Percentiles rank a stretch among this genome's conserved stretches.
Conservation (phyloP, 2,888 invertebrate species). For the Cataglyphis rosenhaueri region DNA sequence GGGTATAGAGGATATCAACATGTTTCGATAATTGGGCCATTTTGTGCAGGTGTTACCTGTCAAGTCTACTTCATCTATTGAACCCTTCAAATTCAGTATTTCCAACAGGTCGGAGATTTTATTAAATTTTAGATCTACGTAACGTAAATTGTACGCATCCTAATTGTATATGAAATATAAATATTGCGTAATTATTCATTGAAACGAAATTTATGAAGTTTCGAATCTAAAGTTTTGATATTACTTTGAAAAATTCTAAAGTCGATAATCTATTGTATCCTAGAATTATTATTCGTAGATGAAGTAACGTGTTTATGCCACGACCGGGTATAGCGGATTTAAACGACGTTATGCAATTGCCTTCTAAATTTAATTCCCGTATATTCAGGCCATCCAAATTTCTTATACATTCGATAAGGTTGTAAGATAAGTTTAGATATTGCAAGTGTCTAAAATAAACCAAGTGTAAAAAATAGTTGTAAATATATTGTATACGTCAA, state of each 20-base stretch:
- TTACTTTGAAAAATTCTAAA: slow-evolving; percentile 86
- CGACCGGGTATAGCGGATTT: slow-evolving; percentile 77
- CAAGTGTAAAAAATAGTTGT: neutral
- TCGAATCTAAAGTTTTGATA: neutral
- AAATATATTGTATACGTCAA: neutral
- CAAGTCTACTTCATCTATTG: slow-evolving; percentile 82
- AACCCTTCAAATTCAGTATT: slow-evolving; percentile 80
- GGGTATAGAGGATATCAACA: slow-evolving; percentile 82
- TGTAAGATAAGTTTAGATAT: slow-evolving; percentile 88
- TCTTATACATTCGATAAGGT: slow-evolving; percentile 87
- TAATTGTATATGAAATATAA: slow-evolving; percentile 47
- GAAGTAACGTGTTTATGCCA: slow-evolving; percentile 87
- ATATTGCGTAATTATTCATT: neutral
- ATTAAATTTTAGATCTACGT: slow-evolving; percentile 82
- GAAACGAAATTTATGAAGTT: neutral
- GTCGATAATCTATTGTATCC: slow-evolving; percentile 87
- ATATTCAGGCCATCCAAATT: slow-evolving; percentile 87
- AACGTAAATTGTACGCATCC: slow-evolving; percentile 80
- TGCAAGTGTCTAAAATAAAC: slow-evolving; percentile 86
- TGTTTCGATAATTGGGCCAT: slow-evolving; percentile 81
- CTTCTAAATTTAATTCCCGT: slow-evolving; percentile 87
- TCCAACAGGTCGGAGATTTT: slow-evolving; percentile 83
- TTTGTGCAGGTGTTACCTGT: slow-evolving; percentile 81
- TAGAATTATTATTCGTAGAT: slow-evolving; percentile 87
- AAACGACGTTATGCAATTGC: slow-evolving; percentile 87